Evolutionary conservation across 2,797 vertebrate species (phyloP), one percentile per base, ranked within the genome.

Genomic region (Sciurus vulgaris): DNA sequence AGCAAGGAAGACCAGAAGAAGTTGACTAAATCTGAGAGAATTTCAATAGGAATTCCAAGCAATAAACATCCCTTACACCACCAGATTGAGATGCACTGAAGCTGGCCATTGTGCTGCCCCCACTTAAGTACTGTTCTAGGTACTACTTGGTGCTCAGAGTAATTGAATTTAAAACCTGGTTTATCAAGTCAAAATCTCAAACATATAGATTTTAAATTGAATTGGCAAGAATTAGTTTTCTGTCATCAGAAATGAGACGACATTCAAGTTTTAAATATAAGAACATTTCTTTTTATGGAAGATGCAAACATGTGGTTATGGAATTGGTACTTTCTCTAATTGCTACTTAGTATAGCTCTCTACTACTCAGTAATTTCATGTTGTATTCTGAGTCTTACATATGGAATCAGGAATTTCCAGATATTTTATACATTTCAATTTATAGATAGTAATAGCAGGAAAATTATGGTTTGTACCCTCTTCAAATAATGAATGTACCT

Each of bases 211-310:
- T 89, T 93, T 54, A 83, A 24, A 2, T 61, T 83, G n/a, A 26
- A 41, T 59, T 73, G 20, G 4, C 14, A 92, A 79, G 22, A 91
- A 81, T 73, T 78, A 73, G 44, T 70, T 74, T 86, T 63, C 8
- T 30, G 33, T 63, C 33, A 86, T 67, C 17, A 78, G 33, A 72
- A 86, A 74, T 67, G 24, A 78, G 4, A 18, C n/a, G 56, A 78
- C 88, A 82, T 69, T 73, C 15, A 85, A 9, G 44, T 81, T 73
- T 78, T 61, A 51, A 51, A 91, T 93, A 78, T 70, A 72, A 86
- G 35, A 81, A 35, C 88, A 88, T 76, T 79, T 5, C 12, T 28
- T 63, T 78, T 65, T 78, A 77, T 35, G 56, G 26, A 22, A 35
- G 38, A 84, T 63, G n/a, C 15, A 86, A 78, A 38, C 41, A 49